phyloP scores from a whole-genome alignment of 1,140 invertebrate genomes.

The Drosophila arizonae region DNA sequence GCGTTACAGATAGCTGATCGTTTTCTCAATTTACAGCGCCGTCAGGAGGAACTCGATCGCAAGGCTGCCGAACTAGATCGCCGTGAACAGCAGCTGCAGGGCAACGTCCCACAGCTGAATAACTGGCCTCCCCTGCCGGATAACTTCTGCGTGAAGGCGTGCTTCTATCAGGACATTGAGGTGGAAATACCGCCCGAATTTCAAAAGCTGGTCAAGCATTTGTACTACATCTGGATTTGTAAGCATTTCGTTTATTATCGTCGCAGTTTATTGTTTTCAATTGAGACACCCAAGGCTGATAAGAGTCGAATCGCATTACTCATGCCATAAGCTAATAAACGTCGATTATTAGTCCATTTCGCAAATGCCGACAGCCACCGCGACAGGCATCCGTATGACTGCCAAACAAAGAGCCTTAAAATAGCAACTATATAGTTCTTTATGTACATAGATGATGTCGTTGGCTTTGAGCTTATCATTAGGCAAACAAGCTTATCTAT shows the following conservation, averaged over 20 bases:
- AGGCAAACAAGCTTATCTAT: too few relatives aligned
- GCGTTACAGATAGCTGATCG: not conserved
- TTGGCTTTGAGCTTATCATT: too few relatives aligned
- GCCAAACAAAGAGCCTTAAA: not conserved
- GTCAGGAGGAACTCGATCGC: conserved; percentile 93
- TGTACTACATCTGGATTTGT: conserved; percentile 99
- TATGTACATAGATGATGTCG: not conserved
- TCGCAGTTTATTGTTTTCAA: conserved; percentile 26
- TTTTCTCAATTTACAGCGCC: conserved; percentile 83
- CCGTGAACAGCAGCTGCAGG: conserved; percentile 92
- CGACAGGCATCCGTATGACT: not conserved
- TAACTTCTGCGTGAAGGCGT: conserved; percentile 96
- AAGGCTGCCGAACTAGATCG: conserved; percentile 94
- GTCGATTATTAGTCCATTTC: not conserved
- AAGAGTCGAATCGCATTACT: conserved; percentile 17
- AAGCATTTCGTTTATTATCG: conserved; percentile 84
- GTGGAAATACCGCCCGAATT: conserved; percentile 99
- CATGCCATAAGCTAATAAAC: conserved; percentile 8
- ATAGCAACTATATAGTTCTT: not conserved
- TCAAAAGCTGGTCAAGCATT: conserved; percentile 95
- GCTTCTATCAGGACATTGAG: conserved; percentile 99
- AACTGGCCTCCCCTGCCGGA: conserved; percentile 99
- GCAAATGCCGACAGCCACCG: not conserved
- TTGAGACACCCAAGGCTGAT: conserved; percentile 14
- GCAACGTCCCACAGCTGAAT: conserved; percentile 90